A percentile compares a stretch with the other conserved stretches of the same genome.
These are phyloP conservation scores for Epizoanthus illoricatus DNA, from an alignment of 92 coral and sea anemone species.

Conservation along the genomic window DNA sequence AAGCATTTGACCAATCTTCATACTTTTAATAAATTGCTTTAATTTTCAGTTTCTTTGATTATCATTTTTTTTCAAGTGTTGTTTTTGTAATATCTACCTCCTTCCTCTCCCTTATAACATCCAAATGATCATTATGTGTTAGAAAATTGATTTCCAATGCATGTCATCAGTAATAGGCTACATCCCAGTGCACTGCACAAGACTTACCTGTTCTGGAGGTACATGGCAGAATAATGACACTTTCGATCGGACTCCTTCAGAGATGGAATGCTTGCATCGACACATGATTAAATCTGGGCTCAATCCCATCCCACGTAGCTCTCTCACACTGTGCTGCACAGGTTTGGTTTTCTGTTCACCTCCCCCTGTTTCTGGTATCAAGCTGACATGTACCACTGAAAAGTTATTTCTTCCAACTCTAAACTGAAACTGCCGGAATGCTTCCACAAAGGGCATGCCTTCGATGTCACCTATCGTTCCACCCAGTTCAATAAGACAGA, in stretches of 20 bases:
- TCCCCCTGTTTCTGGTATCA: constrained; percentile 78
- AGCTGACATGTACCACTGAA: constrained; percentile 94
- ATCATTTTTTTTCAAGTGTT: too few species aligned
- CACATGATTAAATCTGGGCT: constrained; percentile 96
- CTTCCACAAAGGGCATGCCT: constrained; percentile 98
- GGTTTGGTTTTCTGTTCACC: constrained; percentile 99
- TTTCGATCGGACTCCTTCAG: constrained; percentile 73
- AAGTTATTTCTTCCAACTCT: constrained; percentile 91
- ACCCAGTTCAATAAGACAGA: constrained; percentile 96
- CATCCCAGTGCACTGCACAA: background rate
- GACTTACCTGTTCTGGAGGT: constrained; percentile 85
- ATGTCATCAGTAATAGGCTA: too few species aligned
- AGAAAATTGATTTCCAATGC: too few species aligned
- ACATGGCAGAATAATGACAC: constrained; percentile 97
- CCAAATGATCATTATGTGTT: too few species aligned
- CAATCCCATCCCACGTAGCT: constrained; percentile 91
- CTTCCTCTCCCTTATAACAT: too few species aligned
- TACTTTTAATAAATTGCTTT: too few species aligned
- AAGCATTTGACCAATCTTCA: too few species aligned
- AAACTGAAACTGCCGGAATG: constrained; percentile 98
- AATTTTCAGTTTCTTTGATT: too few species aligned
- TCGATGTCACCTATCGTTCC: constrained; percentile 99
- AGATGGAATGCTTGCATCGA: constrained; percentile 69
- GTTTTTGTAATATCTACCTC: too few species aligned
- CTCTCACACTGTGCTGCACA: constrained; percentile 95